Evolutionary conservation across 2,113 vertebrate genomes (phyloP).

Genomic region (Entosphenus tridentatus): DNA sequence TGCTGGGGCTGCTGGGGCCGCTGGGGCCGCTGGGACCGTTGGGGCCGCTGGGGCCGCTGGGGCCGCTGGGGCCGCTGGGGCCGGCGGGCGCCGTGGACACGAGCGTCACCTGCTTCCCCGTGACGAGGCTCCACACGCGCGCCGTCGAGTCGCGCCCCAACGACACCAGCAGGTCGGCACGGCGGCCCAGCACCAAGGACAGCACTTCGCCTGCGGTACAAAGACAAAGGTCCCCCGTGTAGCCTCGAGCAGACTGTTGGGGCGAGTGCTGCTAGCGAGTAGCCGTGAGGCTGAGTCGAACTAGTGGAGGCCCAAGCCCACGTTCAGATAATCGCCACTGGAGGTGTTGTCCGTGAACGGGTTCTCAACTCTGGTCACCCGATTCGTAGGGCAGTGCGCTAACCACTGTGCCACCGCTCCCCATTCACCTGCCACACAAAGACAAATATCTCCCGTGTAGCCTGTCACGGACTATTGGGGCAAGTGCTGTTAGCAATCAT

Average conservation of each 20-base stretch:
- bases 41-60: constrained; percentile 15
- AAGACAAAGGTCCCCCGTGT: not conserved
- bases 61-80: constrained; percentile 14
- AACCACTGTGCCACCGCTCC: too few species aligned
- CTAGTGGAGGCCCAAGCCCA: not conserved
- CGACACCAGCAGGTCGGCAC: constrained; percentile 23
- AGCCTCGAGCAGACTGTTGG: not conserved
- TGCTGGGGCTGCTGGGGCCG: constrained; percentile 18
- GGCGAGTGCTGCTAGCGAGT: not conserved
- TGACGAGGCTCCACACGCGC: constrained; percentile 26
- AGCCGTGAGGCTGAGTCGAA: too few species aligned
- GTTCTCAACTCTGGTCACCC: too few species aligned
- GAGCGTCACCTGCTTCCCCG: constrained; percentile 22
- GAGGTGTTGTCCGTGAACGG: too few species aligned
- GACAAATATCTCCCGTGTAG: too few species aligned
- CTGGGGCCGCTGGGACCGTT: constrained; percentile 17
- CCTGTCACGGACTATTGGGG: too few species aligned
- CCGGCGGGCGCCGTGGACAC: constrained; percentile 15
- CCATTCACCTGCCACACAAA: too few species aligned
- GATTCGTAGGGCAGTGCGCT: too few species aligned
- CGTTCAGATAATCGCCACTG: not conserved
- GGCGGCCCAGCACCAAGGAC: constrained; percentile 18
- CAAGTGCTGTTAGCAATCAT: too few species aligned
- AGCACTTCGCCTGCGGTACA: constrained; percentile 23
- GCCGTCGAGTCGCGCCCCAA: constrained; percentile 28